Evolutionary conservation across 2,888 invertebrate genomes (phyloP), one percentile per base, ranked within the genome.

Genomic region (Watsonalla binaria): DNA sequence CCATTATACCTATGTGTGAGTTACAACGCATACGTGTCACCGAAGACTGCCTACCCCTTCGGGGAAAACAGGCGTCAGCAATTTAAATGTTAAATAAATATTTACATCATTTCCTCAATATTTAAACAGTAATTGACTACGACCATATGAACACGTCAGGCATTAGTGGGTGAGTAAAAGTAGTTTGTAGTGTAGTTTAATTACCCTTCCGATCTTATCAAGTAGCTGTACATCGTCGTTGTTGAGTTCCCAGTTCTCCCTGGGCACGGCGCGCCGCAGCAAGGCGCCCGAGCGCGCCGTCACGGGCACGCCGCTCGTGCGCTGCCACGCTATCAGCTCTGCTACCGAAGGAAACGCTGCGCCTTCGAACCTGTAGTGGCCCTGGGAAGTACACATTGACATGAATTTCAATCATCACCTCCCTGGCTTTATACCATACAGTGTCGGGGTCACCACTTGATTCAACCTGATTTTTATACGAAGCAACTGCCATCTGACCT

Each of bases 191-290:
- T 11, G 7, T 42, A 42, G 11, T 42, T 37, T 46, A 24, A 93
- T 92, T 84, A 98, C 98, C 84, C 97, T 92, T 78, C 98, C 99
- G 73, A 99, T 97, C 92, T 98, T 98, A 68, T 98, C 97, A 54
- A 96, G 87, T 37, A 98, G 90, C 57, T 96, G 93, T 52, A 99
- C 97, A 82, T 98, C 97, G 79, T 98, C 98, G 79, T 99, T 98
- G 81, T 97, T 97, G 0, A 99, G 92, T 77, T 99, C 98, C 98
- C 98, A 99, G 63, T 95, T 93, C 91, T 98, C 98, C 34, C 98
- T 89, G 6, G 95, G 94, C 66, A 98, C 96, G 5, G 98, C 96
- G 54, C 95, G 94, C 57, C 95, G 92, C 52, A 99, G 92, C 73
- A 98, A 93, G 54, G 98, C 97, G 51, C 98, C 97, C 0, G 98